phyloP scores from a whole-genome alignment of 2,113 vertebrate species.

The Serilophus lunatus region DNA sequence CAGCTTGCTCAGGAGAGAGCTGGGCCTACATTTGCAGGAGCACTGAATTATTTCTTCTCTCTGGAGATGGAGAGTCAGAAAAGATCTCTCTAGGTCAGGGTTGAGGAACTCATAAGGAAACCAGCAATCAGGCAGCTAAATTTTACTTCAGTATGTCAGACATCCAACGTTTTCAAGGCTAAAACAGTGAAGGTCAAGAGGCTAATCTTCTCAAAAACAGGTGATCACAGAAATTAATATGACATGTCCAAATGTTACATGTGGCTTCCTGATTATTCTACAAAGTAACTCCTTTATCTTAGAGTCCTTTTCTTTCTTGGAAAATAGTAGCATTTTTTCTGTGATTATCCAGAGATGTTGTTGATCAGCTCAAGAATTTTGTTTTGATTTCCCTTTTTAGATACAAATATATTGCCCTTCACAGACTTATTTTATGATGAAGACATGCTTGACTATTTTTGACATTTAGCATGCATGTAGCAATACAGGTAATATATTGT shows the following conservation, averaged over 20 bases:
- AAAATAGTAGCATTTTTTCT: not conserved
- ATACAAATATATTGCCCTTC: not conserved
- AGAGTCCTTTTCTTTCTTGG: not conserved
- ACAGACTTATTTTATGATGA: not conserved
- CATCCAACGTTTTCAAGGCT: not conserved
- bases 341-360: not conserved
- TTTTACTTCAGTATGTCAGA: not conserved
- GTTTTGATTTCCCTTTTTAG: not conserved
- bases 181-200: not conserved
- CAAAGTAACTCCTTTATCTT: not conserved
- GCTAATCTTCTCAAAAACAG: not conserved
- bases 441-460: not conserved
- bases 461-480: not conserved
- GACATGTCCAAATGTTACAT: not conserved
- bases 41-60: constrained; percentile 60
- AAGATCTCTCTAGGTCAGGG: constrained; percentile 44
- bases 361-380: not conserved
- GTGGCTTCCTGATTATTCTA: not conserved
- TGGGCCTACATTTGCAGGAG: constrained; percentile 1
- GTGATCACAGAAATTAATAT: not conserved
- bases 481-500: not conserved
- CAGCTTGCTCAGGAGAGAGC: constrained; percentile 33
- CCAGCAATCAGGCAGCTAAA: not conserved
- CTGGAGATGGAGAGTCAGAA: constrained; percentile 14
- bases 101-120: constrained; percentile 11